Percentiles rank a stretch among this genome's conserved stretches.
phyloP scores from a whole-genome alignment of 2,888 invertebrate genomes.

The Meiosimyza platycephala region DNA sequence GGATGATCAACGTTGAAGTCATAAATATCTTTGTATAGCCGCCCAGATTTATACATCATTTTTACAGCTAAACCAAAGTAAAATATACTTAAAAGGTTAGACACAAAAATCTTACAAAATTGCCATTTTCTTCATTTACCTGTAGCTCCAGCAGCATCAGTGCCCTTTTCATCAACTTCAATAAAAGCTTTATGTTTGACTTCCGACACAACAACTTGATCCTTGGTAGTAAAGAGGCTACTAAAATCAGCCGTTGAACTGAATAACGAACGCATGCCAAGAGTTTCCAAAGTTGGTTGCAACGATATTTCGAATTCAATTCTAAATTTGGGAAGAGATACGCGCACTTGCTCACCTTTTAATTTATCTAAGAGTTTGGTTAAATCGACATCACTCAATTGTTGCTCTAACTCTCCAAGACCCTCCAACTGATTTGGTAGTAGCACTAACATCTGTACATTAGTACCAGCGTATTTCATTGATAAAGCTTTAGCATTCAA shows the following conservation, averaged over 20 bases:
- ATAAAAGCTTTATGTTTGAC: conserved; percentile 88
- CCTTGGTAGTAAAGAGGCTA: conserved; percentile 65
- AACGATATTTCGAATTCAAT: conserved; percentile 80
- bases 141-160: conserved; percentile 89
- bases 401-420: conserved; percentile 72
- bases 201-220: conserved; percentile 72
- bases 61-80: conserved; percentile 52
- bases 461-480: conserved; percentile 76
- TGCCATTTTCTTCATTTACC: conserved; percentile 47
- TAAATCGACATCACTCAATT: conserved; percentile 71
- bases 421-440: conserved; percentile 78
- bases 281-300: conserved; percentile 70
- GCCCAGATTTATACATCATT: no score
- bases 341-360: conserved; percentile 68
- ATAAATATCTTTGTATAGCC: no score
- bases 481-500: conserved; percentile 74
- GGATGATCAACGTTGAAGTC: conserved; percentile 61
- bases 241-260: conserved; percentile 70
- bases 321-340: conserved; percentile 83
- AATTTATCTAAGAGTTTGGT: conserved; percentile 68
- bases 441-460: conserved; percentile 80
- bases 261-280: conserved; percentile 79
- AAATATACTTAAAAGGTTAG: no score
- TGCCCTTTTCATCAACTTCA: conserved; percentile 89
- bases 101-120: no score